Percentiles rank a stretch among this genome's conserved stretches.
Evolutionary conservation across 2,888 invertebrate species (phyloP).

Genomic region (Venusia cambrica): DNA sequence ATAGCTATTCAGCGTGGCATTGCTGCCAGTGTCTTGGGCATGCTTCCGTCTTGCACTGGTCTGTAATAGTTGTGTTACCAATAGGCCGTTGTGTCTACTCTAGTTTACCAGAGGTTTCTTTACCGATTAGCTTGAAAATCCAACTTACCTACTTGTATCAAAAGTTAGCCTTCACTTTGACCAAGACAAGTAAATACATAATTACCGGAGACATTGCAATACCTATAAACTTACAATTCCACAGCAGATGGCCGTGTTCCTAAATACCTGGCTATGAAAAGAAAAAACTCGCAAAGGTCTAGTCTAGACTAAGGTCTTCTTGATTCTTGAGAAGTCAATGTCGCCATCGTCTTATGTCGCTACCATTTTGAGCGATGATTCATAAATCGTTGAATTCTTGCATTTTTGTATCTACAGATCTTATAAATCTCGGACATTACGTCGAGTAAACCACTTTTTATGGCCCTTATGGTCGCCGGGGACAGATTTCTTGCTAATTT

Average conservation of each 20-base stretch:
- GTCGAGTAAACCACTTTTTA: constrained; percentile 67
- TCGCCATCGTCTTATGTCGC: constrained; percentile 14
- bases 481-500: constrained; percentile 70
- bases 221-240: constrained; percentile 12
- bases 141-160: too few relatives aligned
- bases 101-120: too few relatives aligned
- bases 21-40: too few relatives aligned
- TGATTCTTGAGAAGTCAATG: constrained; percentile 23
- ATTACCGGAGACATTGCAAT: constrained; percentile 4
- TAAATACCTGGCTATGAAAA: constrained; percentile 27
- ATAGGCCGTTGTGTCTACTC: too few relatives aligned
- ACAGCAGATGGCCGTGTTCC: constrained; percentile 22
- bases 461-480: constrained; percentile 51
- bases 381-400: constrained; percentile 53
- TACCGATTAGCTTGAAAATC: too few relatives aligned
- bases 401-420: constrained; percentile 53
- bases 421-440: constrained; percentile 64
- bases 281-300: constrained; percentile 25
- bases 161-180: constrained; percentile 14
- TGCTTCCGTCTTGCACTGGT: too few relatives aligned
- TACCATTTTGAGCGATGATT: constrained; percentile 39
- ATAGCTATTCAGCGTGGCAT: too few relatives aligned
- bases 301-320: constrained; percentile 26
- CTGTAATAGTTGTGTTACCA: too few relatives aligned
- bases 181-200: constrained; percentile 2